Conservation (phyloP, 1,140 invertebrate genomes). For the Saccostrea cuccullata region DNA sequence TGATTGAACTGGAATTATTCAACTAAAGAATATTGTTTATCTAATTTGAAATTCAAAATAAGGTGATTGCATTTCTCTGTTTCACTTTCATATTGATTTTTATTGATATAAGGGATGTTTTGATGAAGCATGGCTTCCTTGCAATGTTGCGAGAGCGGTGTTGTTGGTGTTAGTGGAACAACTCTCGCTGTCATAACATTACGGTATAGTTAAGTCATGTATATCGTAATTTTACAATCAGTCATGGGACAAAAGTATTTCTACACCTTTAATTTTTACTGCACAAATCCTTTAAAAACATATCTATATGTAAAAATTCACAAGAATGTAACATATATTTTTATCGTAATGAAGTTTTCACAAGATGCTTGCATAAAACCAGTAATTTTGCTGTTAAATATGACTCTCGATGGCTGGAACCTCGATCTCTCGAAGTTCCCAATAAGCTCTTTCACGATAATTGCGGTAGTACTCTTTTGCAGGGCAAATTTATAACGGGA, state of each 20-base stretch:
- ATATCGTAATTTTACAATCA: background rate
- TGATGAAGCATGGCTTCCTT: conserved; percentile 51
- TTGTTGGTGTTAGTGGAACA: conserved; percentile 47
- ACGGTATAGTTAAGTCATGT: conserved; percentile 43
- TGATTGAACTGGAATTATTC: background rate
- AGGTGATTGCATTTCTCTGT: background rate
- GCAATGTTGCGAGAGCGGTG: conserved; percentile 29
- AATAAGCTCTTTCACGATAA: too few relatives aligned
- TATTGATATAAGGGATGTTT: conserved; percentile 48
- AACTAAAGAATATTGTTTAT: background rate
- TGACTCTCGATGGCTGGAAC: too few relatives aligned
- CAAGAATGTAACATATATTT: too few relatives aligned
- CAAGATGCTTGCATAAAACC: too few relatives aligned
- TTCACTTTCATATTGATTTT: conserved; percentile 25
- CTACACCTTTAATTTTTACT: too few relatives aligned
- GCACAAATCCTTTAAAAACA: too few relatives aligned
- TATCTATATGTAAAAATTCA: too few relatives aligned
- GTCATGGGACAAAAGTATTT: too few relatives aligned
- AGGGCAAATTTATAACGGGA: too few relatives aligned
- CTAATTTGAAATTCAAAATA: background rate
- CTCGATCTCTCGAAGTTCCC: background rate
- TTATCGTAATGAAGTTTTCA: too few relatives aligned
- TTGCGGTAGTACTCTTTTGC: too few relatives aligned
- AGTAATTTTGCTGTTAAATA: too few relatives aligned
- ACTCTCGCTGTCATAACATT: conserved; percentile 36